A percentile compares a stretch with the other conserved stretches of the same genome.
These are phyloP conservation scores for Oncorhynchus gorbuscha DNA, from an alignment of 2,113 vertebrate species.

Conservation along the genomic window DNA sequence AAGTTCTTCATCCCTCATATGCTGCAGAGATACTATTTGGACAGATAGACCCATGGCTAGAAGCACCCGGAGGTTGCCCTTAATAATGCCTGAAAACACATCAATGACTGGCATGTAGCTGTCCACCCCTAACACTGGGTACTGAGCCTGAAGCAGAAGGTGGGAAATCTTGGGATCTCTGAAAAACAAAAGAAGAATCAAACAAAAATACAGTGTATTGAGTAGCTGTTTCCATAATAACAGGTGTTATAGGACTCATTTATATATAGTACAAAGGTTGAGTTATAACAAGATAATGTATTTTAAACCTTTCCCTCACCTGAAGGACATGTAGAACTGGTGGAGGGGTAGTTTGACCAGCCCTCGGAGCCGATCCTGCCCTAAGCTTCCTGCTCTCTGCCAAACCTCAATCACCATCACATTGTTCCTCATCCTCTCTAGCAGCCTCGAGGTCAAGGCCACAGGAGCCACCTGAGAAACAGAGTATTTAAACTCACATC, in stretches of 20 bases:
- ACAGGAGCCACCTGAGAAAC: constrained; percentile 84
- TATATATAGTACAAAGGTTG: not conserved
- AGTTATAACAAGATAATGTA: not conserved
- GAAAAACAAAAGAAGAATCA: constrained; percentile 7
- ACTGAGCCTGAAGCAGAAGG: constrained; percentile 87
- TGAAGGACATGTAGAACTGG: constrained; percentile 97
- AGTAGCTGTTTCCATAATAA: not conserved
- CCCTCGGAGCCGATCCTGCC: constrained; percentile 83
- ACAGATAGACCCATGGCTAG: constrained; percentile 88
- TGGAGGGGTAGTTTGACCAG: constrained; percentile 93
- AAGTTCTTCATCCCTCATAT: constrained; percentile 76
- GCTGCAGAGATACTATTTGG: constrained; percentile 84
- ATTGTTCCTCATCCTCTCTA: constrained; percentile 93
- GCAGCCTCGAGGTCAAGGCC: constrained; percentile 75
- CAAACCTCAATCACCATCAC: constrained; percentile 93
- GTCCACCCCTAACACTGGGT: constrained; percentile 91
- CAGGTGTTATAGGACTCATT: not conserved
- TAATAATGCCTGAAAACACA: constrained; percentile 81
- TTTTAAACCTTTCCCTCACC: constrained; percentile 63
- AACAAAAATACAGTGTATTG: not conserved
- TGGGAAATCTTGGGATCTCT: constrained; percentile 83
- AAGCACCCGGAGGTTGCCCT: constrained; percentile 83
- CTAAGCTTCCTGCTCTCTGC: constrained; percentile 79
- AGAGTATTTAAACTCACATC: not conserved
- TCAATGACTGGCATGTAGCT: constrained; percentile 85